Percentiles rank a stretch among this genome's conserved stretches.
Evolutionary conservation across 2,113 vertebrate genomes (phyloP).

Genomic region (Gymnogyps californianus): DNA sequence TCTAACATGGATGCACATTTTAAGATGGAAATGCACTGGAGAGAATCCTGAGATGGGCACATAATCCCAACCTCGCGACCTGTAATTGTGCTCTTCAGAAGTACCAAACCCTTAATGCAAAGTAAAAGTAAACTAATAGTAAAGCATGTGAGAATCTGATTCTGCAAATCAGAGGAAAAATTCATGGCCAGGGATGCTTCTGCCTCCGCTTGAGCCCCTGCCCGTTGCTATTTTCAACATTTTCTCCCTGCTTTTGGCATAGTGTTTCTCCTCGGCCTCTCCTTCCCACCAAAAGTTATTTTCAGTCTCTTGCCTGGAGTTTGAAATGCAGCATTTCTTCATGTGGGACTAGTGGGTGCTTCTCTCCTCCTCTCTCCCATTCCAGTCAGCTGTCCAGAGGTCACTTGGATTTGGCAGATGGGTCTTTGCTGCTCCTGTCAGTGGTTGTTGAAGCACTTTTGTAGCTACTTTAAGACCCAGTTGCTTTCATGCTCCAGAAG

Average conservation of each 20-base stretch:
- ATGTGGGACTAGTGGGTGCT: too few relatives aligned
- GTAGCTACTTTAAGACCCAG: background rate
- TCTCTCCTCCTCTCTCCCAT: background rate
- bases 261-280: background rate
- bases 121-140: background rate
- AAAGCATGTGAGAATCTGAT: background rate
- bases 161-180: background rate
- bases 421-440: background rate
- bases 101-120: background rate
- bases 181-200: background rate
- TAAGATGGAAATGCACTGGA: background rate
- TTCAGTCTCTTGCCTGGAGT: background rate
- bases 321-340: background rate
- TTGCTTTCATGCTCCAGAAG: background rate
- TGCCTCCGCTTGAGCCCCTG: background rate
- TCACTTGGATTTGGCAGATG: background rate
- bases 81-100: background rate
- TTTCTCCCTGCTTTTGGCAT: background rate
- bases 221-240: background rate
- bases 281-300: background rate
- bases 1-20: background rate
- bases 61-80: rapidly evolving
- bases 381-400: background rate
- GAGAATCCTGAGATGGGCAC: background rate
- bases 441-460: background rate